Percentiles rank a stretch among this genome's conserved stretches.
Evolutionary conservation across 2,888 invertebrate species (phyloP).

Genomic region (Cryptocheilus praepositus): DNA sequence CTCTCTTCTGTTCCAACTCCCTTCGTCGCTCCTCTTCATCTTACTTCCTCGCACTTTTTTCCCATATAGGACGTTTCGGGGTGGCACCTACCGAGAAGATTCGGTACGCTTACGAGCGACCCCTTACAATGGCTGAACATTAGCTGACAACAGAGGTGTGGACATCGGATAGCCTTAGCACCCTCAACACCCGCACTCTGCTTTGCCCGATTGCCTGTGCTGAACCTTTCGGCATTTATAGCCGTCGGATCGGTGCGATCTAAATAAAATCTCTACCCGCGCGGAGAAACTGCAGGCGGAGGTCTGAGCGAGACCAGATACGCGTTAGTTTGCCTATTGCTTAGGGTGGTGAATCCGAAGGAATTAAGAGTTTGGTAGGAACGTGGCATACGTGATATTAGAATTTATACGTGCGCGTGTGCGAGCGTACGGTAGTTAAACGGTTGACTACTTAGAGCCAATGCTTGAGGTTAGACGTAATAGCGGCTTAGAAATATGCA

Average conservation of each 20-base stretch:
- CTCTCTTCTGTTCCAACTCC: constrained; percentile 22
- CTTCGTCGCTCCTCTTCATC: constrained; percentile 28
- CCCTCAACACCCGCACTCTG: constrained; percentile 48
- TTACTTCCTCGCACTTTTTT: constrained; percentile 21
- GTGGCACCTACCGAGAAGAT: constrained; percentile 48
- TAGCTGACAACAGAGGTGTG: constrained; percentile 74
- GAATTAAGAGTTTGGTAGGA: no score
- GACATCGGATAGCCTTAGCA: constrained; percentile 64
- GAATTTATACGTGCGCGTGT: background rate
- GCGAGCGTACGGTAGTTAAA: background rate
- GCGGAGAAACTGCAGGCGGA: no score
- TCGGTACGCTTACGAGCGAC: constrained; percentile 63
- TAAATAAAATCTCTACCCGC: constrained; percentile 70
- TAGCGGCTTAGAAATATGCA: constrained; percentile 25
- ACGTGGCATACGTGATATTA: no score
- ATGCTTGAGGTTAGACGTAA: background rate
- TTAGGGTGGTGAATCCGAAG: no score
- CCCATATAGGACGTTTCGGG: constrained; percentile 28
- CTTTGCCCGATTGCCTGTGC: constrained; percentile 59
- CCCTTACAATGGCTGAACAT: constrained; percentile 68
- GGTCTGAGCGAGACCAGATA: no score
- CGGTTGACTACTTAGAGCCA: background rate
- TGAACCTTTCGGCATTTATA: constrained; percentile 69
- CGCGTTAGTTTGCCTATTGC: no score
- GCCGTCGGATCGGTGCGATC: constrained; percentile 65